Base-by-base conservation (phyloP, 2,888 invertebrate genomes). In the Nineta flava region DNA sequence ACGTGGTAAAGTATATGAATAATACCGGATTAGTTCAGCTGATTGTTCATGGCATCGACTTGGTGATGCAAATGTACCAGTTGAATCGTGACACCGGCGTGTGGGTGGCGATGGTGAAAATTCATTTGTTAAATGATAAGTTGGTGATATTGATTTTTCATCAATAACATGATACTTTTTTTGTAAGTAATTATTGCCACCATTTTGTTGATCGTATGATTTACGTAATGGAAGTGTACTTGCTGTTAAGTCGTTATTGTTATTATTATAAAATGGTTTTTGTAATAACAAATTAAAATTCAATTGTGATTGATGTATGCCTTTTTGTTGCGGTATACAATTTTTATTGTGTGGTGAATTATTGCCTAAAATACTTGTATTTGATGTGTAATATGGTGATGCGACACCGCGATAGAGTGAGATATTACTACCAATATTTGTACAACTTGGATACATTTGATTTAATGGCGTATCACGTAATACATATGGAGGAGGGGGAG, bases 1-100 rank as follows among this genome's bases (percentile, higher is more conserved):
- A 32, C 65, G 65, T n/a, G 60, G 57, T 53, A 63, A 65, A 21
- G 62, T 61, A 51, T 65, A 63, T 13, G 65, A 63, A 57, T 66
- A 65, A 44, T 62, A 62, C 31, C 63, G 61, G 13, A 64, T 35
- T 9, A 57, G 51, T 60, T 60, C 40, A 64, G 64, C 51, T 63
- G 64, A 55, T 63, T 64, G 48, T 59, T 61, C 52, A 52, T 55
- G 51, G 53, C 56, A 13, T 50, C 56, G 31, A 55, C 55, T 45
- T n/a, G 45, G 13, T 50, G 40, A 44, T 52, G 44, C 44, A 26
- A 26, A 26, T 26, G 26, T 26, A 26, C 26, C 26, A 26, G 26
- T 6, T 13, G 42, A 16, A 10, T 44, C 44, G 12, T 19, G 44
- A 44, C 44, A 44, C 2, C 44, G 44, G 3, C 26, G 19, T 15